These are phyloP conservation scores for Pagrus major DNA, from an alignment of 2,113 vertebrate species.

Conservation along the genomic window DNA sequence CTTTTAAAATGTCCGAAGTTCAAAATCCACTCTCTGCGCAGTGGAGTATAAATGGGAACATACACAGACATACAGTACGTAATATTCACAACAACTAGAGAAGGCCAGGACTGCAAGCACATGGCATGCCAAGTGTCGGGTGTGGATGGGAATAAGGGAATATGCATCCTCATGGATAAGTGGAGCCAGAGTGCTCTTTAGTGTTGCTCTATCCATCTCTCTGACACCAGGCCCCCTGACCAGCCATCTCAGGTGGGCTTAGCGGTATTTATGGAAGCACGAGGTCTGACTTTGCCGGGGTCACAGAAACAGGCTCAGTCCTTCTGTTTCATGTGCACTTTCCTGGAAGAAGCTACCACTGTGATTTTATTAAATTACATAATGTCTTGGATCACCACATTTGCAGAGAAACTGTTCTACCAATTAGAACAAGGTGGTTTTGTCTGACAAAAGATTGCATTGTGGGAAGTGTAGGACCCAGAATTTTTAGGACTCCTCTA, in stretches of 20 bases:
- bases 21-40: slow-evolving; percentile 12
- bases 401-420: background rate
- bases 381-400: background rate
- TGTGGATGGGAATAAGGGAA: slow-evolving; percentile 61
- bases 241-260: slow-evolving; percentile 70
- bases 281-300: slow-evolving; percentile 48
- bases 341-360: background rate
- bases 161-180: slow-evolving; percentile 64
- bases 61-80: background rate
- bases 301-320: slow-evolving; percentile 32
- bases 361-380: background rate
- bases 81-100: background rate
- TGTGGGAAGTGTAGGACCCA: background rate
- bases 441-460: background rate
- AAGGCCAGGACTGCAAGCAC: slow-evolving; percentile 13
- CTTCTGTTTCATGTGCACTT: slow-evolving; percentile 14
- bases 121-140: slow-evolving; percentile 32
- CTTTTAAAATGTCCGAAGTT: background rate
- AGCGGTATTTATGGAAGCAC: slow-evolving; percentile 72
- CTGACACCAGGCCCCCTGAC: slow-evolving; percentile 68
- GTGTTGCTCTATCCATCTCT: slow-evolving; percentile 78
- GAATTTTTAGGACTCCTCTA: no score
- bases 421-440: background rate
- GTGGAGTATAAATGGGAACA: background rate
- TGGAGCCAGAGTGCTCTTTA: slow-evolving; percentile 74